Evolutionary conservation across 2,888 invertebrate genomes (phyloP), one percentile per base, ranked within the genome.

Genomic region (Apantesis nais): DNA sequence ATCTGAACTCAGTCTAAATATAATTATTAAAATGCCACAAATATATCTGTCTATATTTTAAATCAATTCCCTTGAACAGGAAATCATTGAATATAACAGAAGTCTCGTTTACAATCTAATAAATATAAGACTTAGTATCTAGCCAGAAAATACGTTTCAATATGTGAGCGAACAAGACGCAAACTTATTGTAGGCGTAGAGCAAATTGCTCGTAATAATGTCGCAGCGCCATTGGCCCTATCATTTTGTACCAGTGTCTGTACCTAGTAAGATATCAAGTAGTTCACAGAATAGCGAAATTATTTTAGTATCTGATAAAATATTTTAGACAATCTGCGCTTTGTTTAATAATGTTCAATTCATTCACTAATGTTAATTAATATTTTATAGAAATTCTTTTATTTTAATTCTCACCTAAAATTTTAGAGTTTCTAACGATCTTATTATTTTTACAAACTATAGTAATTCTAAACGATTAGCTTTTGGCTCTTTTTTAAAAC

Each of bases 151-250:
- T 74, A 74, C 64, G 61, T 69, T 77, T 78, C 78, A 78, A 79
- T 79, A 81, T 78, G 74, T 72, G 74, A 75, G 62, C 73, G 77
- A 67, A 77, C 74, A 79, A 77, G 83, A 78, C 71, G 60, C 72
- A 64, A 78, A 81, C 81, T 77, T 84, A 81, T 79, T 82, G 80
- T 78, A 81, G 82, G 76, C 81, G 75, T 62, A 62, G 73, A 79
- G 83, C 78, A 84, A 87, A 86, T 85, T 86, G 86, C 82, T 81
- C 76, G 79, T 84, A 83, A 82, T 86, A 85, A 83, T 80, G 80
- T 83, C 74, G 78, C 77, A 75, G 70, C 77, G 82, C 78, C 78
- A 85, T 85, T 83, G 83, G 80, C 71, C 81, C 80, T 83, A 83
- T 85, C 83, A 85, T 84, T 85, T 82, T 83, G 77, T 78, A 72